These are phyloP conservation scores for Piscicola geometra DNA, from an alignment of 2,888 invertebrate genomes.

Conservation along the genomic window DNA sequence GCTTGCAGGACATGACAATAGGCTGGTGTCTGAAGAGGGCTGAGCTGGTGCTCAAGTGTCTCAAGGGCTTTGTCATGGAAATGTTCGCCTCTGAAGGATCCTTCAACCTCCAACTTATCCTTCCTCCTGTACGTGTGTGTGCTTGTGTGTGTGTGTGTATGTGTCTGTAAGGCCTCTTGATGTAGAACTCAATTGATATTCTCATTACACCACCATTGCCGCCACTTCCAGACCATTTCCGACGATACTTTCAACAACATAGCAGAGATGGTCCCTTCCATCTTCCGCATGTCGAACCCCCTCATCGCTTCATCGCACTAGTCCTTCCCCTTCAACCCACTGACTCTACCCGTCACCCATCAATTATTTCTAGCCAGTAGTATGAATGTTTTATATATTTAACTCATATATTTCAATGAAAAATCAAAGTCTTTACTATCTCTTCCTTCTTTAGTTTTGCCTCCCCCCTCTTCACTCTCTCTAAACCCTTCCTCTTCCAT, in stretches of 20 bases:
- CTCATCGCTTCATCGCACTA: conserved; percentile 61
- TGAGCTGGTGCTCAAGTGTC: conserved; percentile 94
- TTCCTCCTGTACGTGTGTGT: conserved; percentile 69
- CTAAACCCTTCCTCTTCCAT: too few relatives aligned
- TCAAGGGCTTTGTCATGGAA: conserved; percentile 99
- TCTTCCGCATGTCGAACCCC: conserved; percentile 91
- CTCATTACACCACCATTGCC: background rate
- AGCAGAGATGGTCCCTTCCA: conserved; percentile 81
- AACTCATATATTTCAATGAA: too few relatives aligned
- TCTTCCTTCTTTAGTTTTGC: too few relatives aligned
- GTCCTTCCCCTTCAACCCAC: too few relatives aligned
- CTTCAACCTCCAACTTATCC: conserved; percentile 72
- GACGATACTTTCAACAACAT: conserved; percentile 75
- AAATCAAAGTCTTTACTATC: too few relatives aligned
- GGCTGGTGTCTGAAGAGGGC: conserved; percentile 93
- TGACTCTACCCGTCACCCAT: too few relatives aligned
- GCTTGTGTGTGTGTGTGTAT: too few relatives aligned
- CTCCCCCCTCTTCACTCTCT: too few relatives aligned
- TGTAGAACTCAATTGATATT: too few relatives aligned
- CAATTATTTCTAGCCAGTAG: too few relatives aligned
- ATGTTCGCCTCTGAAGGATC: conserved; percentile 73
- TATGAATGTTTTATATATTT: too few relatives aligned
- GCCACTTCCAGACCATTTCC: conserved; percentile 65
- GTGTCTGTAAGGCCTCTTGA: too few relatives aligned
- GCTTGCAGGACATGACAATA: conserved; percentile 73